A percentile compares a stretch with the other conserved stretches of the same genome.
Conservation (phyloP, 1,140 invertebrate species). For the Drosophila parabipectinata region DNA sequence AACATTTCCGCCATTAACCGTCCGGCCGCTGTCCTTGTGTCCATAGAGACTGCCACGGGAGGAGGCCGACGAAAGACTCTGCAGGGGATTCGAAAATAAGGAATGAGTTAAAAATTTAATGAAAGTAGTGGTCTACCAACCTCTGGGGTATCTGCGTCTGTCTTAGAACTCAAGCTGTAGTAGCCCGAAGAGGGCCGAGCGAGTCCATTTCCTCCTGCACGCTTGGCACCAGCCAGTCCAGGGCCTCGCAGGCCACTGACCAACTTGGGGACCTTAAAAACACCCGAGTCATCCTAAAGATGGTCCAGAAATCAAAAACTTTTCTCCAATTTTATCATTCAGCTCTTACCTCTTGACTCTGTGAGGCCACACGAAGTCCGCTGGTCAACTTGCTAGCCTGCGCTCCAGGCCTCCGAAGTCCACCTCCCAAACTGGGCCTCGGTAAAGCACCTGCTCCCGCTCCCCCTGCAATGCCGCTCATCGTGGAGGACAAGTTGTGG, state of each 20-base stretch:
- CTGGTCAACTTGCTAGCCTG: slow-evolving; percentile 35
- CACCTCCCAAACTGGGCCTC: slow-evolving; percentile 50
- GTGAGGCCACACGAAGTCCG: slow-evolving; percentile 18
- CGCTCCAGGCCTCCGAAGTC: slow-evolving; percentile 39
- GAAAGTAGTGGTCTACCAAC: not conserved
- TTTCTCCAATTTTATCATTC: not conserved
- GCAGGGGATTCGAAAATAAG: not conserved
- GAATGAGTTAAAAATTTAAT: not conserved
- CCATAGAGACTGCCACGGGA: slow-evolving; percentile 75
- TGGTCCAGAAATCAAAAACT: not conserved
- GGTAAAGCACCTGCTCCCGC: slow-evolving; percentile 6
- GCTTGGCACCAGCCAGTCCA: slow-evolving; percentile 31
- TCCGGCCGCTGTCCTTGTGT: slow-evolving; percentile 43
- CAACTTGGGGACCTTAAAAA: slow-evolving; percentile 74
- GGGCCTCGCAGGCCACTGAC: slow-evolving; percentile 68
- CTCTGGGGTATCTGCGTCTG: slow-evolving; percentile 61
- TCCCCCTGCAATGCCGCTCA: slow-evolving; percentile 25
- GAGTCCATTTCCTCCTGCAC: slow-evolving; percentile 60
- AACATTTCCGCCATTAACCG: slow-evolving; percentile 31
- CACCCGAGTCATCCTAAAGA: slow-evolving; percentile 45
- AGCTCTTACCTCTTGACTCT: slow-evolving; percentile 44
- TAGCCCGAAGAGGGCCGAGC: slow-evolving; percentile 78
- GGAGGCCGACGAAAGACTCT: slow-evolving; percentile 81
- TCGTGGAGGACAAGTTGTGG: slow-evolving; percentile 74
- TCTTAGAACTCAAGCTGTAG: slow-evolving; percentile 70